A percentile compares a stretch with the other conserved stretches of the same genome.
phyloP scores from a whole-genome alignment of 2,113 vertebrate species.

The Pterophyllum scalare region DNA sequence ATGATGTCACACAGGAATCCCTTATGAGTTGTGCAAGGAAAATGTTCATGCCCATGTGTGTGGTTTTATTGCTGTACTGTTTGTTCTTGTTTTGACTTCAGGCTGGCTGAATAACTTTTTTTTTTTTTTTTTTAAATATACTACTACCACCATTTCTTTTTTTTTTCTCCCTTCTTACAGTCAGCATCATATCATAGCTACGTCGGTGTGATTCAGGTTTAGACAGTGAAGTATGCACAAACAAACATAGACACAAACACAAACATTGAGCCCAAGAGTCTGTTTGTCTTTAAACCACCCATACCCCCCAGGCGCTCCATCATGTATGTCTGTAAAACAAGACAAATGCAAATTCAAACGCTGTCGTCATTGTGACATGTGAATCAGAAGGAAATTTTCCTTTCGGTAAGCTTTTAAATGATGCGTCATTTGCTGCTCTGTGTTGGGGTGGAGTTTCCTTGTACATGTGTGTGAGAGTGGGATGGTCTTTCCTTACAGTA shows the following conservation, averaged over 20 bases:
- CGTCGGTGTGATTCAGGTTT: slow-evolving; percentile 23
- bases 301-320: background rate
- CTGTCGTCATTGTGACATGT: slow-evolving; percentile 14
- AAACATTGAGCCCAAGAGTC: background rate
- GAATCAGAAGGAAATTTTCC: background rate
- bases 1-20: slow-evolving; percentile 43
- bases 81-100: slow-evolving; percentile 54
- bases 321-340: slow-evolving; percentile 20
- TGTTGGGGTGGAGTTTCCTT: slow-evolving; percentile 1
- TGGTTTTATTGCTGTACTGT: slow-evolving; percentile 52
- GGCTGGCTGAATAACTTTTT: slow-evolving; percentile 27
- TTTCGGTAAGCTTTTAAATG: slow-evolving; percentile 12
- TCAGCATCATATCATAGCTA: slow-evolving; percentile 26
- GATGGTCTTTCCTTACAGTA: slow-evolving; percentile 4
- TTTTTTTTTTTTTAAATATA: background rate
- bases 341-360: slow-evolving; percentile 15
- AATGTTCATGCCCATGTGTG: slow-evolving; percentile 12
- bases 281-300: slow-evolving; percentile 28
- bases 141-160: background rate
- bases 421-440: slow-evolving; percentile 9
- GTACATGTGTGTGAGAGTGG: background rate
- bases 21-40: slow-evolving; percentile 18
- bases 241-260: slow-evolving; percentile 20
- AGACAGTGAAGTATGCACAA: slow-evolving; percentile 5
- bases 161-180: background rate